A percentile compares a stretch with the other conserved stretches of the same genome.
phyloP scores from a whole-genome alignment of 2,797 vertebrate species.

The Megalops cyprinoides region DNA sequence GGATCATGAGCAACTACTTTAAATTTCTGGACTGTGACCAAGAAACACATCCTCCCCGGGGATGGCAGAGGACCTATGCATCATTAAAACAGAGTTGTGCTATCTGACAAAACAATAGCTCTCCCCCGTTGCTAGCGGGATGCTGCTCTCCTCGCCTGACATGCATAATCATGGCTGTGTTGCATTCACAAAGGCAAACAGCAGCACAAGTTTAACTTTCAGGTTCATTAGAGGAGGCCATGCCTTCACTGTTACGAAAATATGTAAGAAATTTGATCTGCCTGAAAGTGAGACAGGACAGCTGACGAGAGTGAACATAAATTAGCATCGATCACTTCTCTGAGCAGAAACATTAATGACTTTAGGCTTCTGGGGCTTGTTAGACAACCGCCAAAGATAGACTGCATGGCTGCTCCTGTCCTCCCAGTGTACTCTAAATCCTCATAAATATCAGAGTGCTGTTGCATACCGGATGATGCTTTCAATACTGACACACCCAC shows the following conservation, averaged over 20 bases:
- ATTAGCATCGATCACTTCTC: constrained; percentile 69
- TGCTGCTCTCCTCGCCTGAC: constrained; percentile 44
- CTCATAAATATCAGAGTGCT: neutral
- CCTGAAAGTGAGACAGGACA: constrained; percentile 60
- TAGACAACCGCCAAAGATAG: constrained; percentile 58
- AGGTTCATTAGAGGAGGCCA: neutral
- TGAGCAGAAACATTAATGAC: constrained; percentile 62
- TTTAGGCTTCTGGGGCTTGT: constrained; percentile 64
- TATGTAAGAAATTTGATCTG: constrained; percentile 59
- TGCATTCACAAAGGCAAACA: constrained; percentile 52
- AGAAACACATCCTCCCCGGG: constrained; percentile 67
- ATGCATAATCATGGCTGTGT: constrained; percentile 48
- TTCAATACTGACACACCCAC: too few relatives aligned
- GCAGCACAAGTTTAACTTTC: constrained; percentile 53
- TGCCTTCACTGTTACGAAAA: neutral
- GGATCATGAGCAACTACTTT: constrained; percentile 71
- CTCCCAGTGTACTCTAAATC: constrained; percentile 37
- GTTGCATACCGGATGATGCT: too few relatives aligned
- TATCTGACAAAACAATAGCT: constrained; percentile 56
- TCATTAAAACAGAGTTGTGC: constrained; percentile 69
- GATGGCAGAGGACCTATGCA: constrained; percentile 61
- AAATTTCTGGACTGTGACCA: constrained; percentile 73
- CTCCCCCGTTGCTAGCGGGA: constrained; percentile 43
- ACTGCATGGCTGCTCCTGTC: constrained; percentile 53
- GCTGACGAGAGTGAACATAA: constrained; percentile 63